Percentiles rank a stretch among this genome's conserved stretches.
Conservation (phyloP, 2,888 invertebrate genomes). For the Xanthorhoe spadicearia region DNA sequence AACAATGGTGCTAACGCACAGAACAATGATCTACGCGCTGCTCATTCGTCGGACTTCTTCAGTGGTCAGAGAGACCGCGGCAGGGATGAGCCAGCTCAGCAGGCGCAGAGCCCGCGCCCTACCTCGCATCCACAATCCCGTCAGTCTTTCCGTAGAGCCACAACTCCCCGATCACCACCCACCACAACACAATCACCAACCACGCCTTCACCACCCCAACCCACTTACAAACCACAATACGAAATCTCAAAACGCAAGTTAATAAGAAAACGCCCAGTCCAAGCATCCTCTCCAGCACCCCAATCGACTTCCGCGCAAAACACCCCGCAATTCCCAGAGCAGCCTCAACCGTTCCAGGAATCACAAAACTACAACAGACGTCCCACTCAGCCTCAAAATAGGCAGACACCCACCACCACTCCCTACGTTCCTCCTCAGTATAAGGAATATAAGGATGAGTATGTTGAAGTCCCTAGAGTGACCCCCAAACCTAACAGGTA, state of each 20-base stretch:
- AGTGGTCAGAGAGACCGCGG: constrained; percentile 82
- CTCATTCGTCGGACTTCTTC: constrained; percentile 91
- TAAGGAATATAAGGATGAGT: constrained; percentile 73
- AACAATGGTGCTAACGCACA: constrained; percentile 60
- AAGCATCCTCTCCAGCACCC: constrained; percentile 62
- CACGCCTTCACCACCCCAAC: constrained; percentile 51
- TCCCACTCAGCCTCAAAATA: constrained; percentile 51
- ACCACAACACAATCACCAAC: constrained; percentile 51
- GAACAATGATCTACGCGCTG: constrained; percentile 87
- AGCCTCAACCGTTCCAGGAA: constrained; percentile 36
- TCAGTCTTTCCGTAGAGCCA: constrained; percentile 68
- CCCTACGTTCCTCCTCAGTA: constrained; percentile 72
- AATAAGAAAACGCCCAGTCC: constrained; percentile 73
- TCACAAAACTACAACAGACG: constrained; percentile 55
- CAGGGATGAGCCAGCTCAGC: constrained; percentile 65
- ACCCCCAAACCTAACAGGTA: constrained; percentile 70
- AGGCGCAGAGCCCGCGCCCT: constrained; percentile 49
- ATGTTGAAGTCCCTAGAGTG: constrained; percentile 77
- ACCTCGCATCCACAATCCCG: constrained; percentile 58
- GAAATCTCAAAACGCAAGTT: constrained; percentile 72
- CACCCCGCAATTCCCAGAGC: constrained; percentile 43
- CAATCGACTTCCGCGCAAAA: constrained; percentile 58
- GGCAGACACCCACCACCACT: constrained; percentile 51
- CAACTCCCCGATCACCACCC: constrained; percentile 69
- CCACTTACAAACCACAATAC: constrained; percentile 57